Percentiles rank a stretch among this genome's conserved stretches.
phyloP scores from a whole-genome alignment of 2,888 invertebrate genomes.

The Drosophila testacea region DNA sequence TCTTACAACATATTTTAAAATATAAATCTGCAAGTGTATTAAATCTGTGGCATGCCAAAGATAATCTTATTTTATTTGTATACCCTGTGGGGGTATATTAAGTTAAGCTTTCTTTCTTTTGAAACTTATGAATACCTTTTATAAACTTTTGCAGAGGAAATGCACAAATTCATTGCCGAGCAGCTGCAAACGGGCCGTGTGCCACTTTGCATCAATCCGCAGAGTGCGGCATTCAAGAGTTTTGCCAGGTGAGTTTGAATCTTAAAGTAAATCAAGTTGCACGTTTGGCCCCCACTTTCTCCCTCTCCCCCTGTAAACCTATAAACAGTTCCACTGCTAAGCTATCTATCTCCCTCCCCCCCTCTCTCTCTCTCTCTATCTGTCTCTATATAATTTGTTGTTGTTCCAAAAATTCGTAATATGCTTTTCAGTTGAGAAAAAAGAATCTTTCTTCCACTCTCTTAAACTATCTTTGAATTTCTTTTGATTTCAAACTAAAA shows the following conservation, averaged over 20 bases:
- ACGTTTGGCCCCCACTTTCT: constrained; percentile 10
- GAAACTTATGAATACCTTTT: constrained; percentile 1
- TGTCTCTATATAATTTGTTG: constrained; percentile 37
- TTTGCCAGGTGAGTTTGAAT: constrained; percentile 97
- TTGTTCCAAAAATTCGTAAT: constrained; percentile 47
- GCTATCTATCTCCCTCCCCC: constrained; percentile 13
- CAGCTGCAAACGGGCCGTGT: constrained; percentile 97
- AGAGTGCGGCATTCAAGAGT: constrained; percentile 99
- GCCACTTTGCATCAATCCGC: constrained; percentile 99
- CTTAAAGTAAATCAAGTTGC: constrained; percentile 3
- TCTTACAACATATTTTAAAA: background rate
- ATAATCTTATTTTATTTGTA: background rate
- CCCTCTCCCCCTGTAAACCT: background rate
- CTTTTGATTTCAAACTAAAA: constrained; percentile 16
- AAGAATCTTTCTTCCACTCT: constrained; percentile 1
- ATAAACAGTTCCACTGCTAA: constrained; percentile 9
- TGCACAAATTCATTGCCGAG: constrained; percentile 99
- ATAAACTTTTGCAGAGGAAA: constrained; percentile 92
- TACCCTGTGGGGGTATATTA: too few species aligned
- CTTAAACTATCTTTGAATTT: constrained; percentile 5
- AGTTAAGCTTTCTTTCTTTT: background rate
- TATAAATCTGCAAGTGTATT: background rate
- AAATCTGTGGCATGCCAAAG: background rate
- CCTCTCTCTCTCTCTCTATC: constrained; percentile 9
- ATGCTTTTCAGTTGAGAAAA: constrained; percentile 48